These are phyloP conservation scores for Phrynocephalus vlangalii DNA, from an alignment of 2,797 vertebrate species.

Conservation along the genomic window DNA sequence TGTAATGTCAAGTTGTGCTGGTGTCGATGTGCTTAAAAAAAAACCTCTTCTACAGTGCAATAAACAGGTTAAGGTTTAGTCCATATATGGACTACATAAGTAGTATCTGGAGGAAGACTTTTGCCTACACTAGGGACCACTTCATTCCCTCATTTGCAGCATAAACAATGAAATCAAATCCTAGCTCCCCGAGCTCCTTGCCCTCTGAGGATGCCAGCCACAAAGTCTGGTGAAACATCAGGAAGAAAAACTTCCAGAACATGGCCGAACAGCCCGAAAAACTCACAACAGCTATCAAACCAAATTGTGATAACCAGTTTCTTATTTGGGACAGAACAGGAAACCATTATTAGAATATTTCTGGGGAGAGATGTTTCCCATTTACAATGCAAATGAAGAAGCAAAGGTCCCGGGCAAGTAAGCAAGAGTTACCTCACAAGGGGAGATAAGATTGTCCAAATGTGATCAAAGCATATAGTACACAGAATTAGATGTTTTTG, in stretches of 20 bases:
- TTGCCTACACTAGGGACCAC: neutral
- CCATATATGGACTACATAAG: neutral
- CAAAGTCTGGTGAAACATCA: no score
- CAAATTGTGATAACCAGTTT: neutral
- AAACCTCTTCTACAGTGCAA: no score
- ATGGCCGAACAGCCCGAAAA: no score
- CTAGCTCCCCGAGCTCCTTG: no score
- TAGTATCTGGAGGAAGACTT: neutral
- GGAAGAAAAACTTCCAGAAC: no score
- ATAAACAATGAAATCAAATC: neutral
- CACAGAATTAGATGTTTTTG: slow-evolving; percentile 28
- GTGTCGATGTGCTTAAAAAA: no score
- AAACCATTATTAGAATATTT: neutral
- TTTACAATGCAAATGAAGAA: neutral
- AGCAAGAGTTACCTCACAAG: neutral
- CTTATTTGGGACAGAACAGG: neutral
- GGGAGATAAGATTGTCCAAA: neutral
- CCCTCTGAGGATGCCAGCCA: no score
- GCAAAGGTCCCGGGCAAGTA: neutral
- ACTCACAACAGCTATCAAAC: neutral
- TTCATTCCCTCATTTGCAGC: neutral
- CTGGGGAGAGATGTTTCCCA: neutral
- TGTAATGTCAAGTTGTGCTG: no score
- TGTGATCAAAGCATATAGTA: slow-evolving; percentile 3
- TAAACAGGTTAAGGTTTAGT: no score